Percentiles rank a stretch among this genome's conserved stretches.
Conservation (phyloP, 2,113 vertebrate species). For the Chiloscyllium plagiosum region DNA sequence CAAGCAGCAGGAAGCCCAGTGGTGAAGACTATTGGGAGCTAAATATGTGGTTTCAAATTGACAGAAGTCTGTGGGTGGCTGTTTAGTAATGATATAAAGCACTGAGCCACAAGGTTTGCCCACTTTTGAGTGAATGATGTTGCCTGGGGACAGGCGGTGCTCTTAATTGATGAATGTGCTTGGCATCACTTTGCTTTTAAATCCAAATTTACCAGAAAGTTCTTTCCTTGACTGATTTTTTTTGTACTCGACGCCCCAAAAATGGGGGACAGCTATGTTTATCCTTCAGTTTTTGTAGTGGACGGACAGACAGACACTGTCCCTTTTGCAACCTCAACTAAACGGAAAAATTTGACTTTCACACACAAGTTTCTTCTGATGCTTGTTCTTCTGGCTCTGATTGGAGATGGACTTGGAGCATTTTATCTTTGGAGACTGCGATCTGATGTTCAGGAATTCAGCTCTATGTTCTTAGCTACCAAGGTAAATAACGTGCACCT, state of each 20-base stretch:
- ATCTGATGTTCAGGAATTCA: constrained; percentile 7
- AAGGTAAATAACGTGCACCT: not conserved
- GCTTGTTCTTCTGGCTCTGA: not conserved
- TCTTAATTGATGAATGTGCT: not conserved
- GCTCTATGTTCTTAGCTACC: not conserved
- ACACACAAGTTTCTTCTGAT: not conserved
- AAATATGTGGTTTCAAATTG: constrained; percentile 19
- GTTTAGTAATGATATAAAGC: constrained; percentile 2
- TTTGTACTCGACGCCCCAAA: not conserved
- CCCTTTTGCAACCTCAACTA: not conserved
- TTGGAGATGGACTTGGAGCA: constrained; percentile 2
- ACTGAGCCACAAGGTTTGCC: not conserved
- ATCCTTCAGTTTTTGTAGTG: constrained; percentile 15
- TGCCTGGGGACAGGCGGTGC: not conserved
- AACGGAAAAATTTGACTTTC: not conserved
- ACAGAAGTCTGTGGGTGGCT: not conserved
- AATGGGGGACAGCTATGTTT: not conserved
- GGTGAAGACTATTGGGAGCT: not conserved
- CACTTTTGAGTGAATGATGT: not conserved
- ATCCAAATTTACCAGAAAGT: not conserved
- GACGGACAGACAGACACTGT: not conserved
- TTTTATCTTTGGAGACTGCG: not conserved
- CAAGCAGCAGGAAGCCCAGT: not conserved
- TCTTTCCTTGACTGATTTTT: not conserved
- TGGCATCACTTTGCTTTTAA: not conserved